These are phyloP conservation scores for Papilio polytes DNA, from an alignment of 1,140 invertebrate species.

Conservation along the genomic window DNA sequence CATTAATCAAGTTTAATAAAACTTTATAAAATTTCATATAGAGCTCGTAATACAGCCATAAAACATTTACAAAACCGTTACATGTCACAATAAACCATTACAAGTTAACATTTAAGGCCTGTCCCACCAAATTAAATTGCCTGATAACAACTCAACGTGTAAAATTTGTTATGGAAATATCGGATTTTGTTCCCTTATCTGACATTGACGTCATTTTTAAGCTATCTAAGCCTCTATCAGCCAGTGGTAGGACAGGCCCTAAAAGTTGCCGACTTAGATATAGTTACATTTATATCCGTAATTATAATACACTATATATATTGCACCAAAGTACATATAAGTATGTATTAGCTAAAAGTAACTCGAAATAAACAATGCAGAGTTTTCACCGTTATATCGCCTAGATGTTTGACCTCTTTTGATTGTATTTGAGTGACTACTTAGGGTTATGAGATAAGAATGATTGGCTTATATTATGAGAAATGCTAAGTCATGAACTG, in stretches of 20 bases:
- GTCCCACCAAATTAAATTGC: no score
- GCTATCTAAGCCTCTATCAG: no score
- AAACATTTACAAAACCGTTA: constrained; percentile 18
- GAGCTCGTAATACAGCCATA: not conserved
- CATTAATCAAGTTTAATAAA: not conserved
- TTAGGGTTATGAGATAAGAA: not conserved
- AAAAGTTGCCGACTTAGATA: not conserved
- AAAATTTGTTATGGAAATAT: no score
- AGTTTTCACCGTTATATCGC: constrained; percentile 1
- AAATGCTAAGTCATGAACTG: not conserved
- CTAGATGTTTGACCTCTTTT: not conserved
- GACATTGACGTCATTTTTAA: not conserved
- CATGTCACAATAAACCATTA: not conserved
- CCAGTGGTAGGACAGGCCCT: no score
- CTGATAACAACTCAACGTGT: no score
- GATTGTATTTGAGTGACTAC: not conserved
- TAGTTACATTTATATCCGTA: not conserved
- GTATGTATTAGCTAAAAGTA: constrained; percentile 8
- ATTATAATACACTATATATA: not conserved
- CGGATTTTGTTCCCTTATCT: no score
- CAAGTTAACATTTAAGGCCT: not conserved
- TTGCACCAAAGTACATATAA: constrained; percentile 5
- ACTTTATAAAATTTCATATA: constrained; percentile 20
- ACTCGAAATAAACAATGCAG: not conserved
- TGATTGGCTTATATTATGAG: not conserved